phyloP scores from a whole-genome alignment of 2,113 vertebrate species.

The Crotalus viridis region DNA sequence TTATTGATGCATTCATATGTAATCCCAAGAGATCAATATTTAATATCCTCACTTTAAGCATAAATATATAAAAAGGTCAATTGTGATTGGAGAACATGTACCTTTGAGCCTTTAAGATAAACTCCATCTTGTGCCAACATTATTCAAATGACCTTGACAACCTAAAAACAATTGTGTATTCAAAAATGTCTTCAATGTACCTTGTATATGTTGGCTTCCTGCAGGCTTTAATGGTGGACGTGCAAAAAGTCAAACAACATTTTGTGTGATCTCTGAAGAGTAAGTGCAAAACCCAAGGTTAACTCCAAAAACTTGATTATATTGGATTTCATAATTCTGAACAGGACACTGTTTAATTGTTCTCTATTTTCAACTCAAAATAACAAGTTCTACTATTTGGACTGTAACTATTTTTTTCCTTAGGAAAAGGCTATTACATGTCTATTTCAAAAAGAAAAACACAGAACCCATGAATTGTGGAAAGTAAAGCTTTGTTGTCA shows the following conservation, averaged over 20 bases:
- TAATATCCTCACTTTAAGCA: not conserved
- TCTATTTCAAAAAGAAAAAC: conserved; percentile 35
- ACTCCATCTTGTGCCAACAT: not conserved
- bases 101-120: not conserved
- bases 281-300: not conserved
- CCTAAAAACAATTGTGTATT: not conserved
- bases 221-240: not conserved
- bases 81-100: not conserved
- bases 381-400: not conserved
- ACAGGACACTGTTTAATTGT: not conserved
- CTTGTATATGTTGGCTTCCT: not conserved
- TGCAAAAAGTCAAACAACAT: not conserved
- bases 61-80: not conserved
- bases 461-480: conserved; percentile 43
- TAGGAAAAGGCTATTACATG: conserved; percentile 46
- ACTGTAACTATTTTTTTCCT: conserved; percentile 53
- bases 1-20: not conserved
- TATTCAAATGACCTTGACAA: not conserved
- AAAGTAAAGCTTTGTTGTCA: conserved; percentile 68
- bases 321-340: not conserved
- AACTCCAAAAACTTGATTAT: not conserved
- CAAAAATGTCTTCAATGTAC: not conserved
- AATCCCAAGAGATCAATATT: not conserved
- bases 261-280: not conserved
- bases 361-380: not conserved